Evolutionary conservation across 2,888 invertebrate genomes (phyloP).

Genomic region (Patella depressa): DNA sequence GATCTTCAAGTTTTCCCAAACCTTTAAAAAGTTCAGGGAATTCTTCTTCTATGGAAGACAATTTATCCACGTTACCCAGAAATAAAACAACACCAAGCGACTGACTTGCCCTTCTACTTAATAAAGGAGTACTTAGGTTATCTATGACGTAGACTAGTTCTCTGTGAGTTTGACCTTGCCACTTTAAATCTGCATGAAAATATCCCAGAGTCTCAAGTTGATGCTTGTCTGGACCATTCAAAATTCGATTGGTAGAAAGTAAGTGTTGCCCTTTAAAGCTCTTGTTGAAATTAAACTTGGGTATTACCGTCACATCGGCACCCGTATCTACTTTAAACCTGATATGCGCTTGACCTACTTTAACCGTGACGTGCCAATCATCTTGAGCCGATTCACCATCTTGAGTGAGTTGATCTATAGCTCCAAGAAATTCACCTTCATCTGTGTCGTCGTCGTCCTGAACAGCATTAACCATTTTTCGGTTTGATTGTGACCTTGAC

Average conservation of each 20-base stretch:
- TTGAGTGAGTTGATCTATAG: no score
- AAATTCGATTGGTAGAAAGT: not conserved
- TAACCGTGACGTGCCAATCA: not conserved
- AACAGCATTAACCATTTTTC: not conserved
- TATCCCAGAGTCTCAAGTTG: slow-evolving; percentile 7
- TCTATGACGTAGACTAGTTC: slow-evolving; percentile 7
- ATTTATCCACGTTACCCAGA: not conserved
- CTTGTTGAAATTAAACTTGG: not conserved
- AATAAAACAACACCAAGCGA: not conserved
- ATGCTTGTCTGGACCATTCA: slow-evolving; percentile 11
- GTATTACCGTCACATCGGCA: not conserved
- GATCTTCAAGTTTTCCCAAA: slow-evolving; percentile 13
- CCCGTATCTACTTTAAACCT: not conserved
- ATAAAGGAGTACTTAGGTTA: not conserved
- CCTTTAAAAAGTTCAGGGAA: slow-evolving; percentile 23
- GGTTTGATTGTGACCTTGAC: not conserved
- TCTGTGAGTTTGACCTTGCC: not conserved
- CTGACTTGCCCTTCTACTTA: slow-evolving; percentile 1
- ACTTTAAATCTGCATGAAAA: not conserved
- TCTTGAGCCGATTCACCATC: no score
- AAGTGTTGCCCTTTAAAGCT: not conserved
- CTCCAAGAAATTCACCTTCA: not conserved
- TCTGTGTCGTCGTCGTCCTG: not conserved
- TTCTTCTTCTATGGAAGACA: slow-evolving; percentile 11
- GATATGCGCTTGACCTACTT: not conserved